phyloP scores from a whole-genome alignment of 2,113 vertebrate species.

The Odontesthes bonariensis region DNA sequence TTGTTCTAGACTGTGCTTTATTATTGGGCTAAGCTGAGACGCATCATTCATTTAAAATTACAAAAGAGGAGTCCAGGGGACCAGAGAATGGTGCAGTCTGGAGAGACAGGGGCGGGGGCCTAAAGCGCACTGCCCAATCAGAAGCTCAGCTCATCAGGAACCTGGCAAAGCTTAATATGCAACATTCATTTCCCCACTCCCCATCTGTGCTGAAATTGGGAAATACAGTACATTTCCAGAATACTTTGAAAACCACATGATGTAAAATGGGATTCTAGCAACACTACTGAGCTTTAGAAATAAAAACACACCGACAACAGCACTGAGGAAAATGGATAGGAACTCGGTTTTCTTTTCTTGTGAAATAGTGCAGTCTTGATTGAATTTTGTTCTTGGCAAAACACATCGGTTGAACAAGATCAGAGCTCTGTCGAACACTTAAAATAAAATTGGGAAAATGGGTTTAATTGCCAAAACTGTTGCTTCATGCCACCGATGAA shows the following conservation, averaged over 20 bases:
- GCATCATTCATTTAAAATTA: conserved; percentile 99
- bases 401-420: conserved; percentile 76
- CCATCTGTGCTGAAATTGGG: conserved; percentile 77
- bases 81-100: conserved; percentile 92
- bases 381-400: conserved; percentile 68
- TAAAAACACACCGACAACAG: conserved; percentile 56
- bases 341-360: conserved; percentile 50
- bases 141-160: conserved; percentile 83
- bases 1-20: conserved; percentile 99
- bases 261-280: conserved; percentile 66
- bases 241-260: conserved; percentile 76
- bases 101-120: conserved; percentile 86
- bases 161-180: conserved; percentile 79
- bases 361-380: conserved; percentile 76
- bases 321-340: conserved; percentile 45
- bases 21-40: conserved; percentile 99
- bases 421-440: conserved; percentile 73
- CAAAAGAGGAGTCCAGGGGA: conserved; percentile 98
- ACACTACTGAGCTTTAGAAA: conserved; percentile 62
- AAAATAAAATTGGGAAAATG: conserved; percentile 28
- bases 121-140: conserved; percentile 90
- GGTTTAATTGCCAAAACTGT: conserved; percentile 25
- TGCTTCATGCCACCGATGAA: conserved; percentile 27
- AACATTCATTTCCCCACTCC: conserved; percentile 80
- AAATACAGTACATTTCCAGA: conserved; percentile 74